Evolutionary conservation across 2,888 invertebrate genomes (phyloP).

Genomic region (Homarus gammarus): DNA sequence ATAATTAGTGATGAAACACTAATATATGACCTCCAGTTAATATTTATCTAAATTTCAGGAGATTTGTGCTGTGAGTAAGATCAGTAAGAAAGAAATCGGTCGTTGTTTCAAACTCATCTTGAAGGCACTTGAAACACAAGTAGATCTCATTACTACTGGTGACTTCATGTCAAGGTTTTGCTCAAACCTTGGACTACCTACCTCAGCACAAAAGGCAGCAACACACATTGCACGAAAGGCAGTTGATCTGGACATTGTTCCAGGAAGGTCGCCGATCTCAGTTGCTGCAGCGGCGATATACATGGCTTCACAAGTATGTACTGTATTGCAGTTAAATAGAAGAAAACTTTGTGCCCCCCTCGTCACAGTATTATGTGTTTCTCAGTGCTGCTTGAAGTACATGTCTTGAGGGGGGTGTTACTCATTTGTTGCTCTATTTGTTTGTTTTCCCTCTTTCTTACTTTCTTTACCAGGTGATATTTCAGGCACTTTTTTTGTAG

Average conservation of each 20-base stretch:
- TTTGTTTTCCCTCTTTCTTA: too few species aligned
- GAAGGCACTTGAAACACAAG: slow-evolving; percentile 96
- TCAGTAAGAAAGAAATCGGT: slow-evolving; percentile 99
- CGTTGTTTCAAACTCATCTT: slow-evolving; percentile 98
- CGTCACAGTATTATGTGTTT: too few species aligned
- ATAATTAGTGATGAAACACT: too few species aligned
- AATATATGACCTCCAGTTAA: not conserved
- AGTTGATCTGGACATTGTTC: slow-evolving; percentile 97
- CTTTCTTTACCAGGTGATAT: too few species aligned
- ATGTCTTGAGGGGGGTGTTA: too few species aligned
- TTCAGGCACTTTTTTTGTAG: too few species aligned
- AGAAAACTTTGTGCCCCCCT: too few species aligned
- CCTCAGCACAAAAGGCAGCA: slow-evolving; percentile 87
- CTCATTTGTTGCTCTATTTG: too few species aligned
- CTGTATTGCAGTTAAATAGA: too few species aligned
- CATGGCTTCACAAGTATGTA: slow-evolving; percentile 94
- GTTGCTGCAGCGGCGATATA: slow-evolving; percentile 99
- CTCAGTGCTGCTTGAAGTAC: too few species aligned
- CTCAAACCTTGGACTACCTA: slow-evolving; percentile 86
- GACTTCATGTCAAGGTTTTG: slow-evolving; percentile 99
- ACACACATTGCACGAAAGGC: slow-evolving; percentile 98
- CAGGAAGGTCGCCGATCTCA: slow-evolving; percentile 98
- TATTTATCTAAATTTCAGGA: slow-evolving; percentile 82
- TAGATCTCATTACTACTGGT: slow-evolving; percentile 97
- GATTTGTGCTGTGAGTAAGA: slow-evolving; percentile 99